phyloP scores from a whole-genome alignment of 1,140 invertebrate genomes.

The Drosophila insularis region DNA sequence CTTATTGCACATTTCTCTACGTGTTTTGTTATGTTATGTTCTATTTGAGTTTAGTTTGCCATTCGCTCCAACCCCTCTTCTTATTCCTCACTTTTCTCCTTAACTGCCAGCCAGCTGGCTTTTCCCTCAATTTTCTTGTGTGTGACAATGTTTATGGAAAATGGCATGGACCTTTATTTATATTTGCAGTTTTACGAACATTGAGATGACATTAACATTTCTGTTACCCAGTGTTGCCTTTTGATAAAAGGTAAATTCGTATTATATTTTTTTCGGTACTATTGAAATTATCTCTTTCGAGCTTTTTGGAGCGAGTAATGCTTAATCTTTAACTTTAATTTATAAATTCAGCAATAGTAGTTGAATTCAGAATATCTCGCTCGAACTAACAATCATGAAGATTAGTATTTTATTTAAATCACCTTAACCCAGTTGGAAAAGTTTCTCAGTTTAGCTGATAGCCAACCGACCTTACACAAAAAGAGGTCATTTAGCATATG shows the following conservation, averaged over 20 bases:
- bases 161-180: constrained; percentile 7
- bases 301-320: no score
- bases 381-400: neutral
- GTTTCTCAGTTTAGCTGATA: neutral
- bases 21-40: constrained; percentile 42
- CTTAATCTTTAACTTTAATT: no score
- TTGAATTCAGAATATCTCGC: neutral
- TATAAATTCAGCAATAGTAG: no score
- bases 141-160: neutral
- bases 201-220: constrained; percentile 6
- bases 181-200: neutral
- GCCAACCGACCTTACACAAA: neutral
- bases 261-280: no score
- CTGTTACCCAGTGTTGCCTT: neutral
- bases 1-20: constrained; percentile 59
- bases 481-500: constrained; percentile 5
- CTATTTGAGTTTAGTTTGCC: constrained; percentile 16
- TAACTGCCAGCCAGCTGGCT: neutral
- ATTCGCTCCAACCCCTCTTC: neutral
- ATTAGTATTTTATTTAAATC: constrained; percentile 2
- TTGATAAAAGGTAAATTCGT: neutral
- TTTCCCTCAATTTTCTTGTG: constrained; percentile 12
- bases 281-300: no score
- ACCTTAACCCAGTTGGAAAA: constrained; percentile 3
- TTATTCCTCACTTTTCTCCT: neutral